These are phyloP conservation scores for Plectrocnemia conspersa DNA, from an alignment of 1,140 invertebrate species.

Conservation along the genomic window DNA sequence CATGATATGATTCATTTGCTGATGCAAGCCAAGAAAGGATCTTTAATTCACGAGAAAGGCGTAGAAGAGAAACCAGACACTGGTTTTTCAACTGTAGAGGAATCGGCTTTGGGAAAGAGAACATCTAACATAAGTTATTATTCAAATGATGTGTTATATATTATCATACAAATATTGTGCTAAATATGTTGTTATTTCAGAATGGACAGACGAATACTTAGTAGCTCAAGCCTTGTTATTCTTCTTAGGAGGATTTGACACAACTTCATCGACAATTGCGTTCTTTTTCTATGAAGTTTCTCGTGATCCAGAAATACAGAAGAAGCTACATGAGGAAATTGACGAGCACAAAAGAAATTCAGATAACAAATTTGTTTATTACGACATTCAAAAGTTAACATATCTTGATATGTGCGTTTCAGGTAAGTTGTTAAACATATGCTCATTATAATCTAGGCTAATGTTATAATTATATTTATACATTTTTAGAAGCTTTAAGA, in stretches of 20 bases:
- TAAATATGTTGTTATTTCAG: constrained; percentile 36
- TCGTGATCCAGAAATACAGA: constrained; percentile 55
- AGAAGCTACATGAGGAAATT: constrained; percentile 55
- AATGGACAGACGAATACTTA: constrained; percentile 35
- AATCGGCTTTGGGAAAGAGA: constrained; percentile 33
- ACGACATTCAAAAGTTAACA: constrained; percentile 53
- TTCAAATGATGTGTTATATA: too few relatives aligned
- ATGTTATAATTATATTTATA: too few relatives aligned
- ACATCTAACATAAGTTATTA: constrained; percentile 27
- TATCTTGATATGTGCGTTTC: constrained; percentile 62
- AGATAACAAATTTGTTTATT: constrained; percentile 47
- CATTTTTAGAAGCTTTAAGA: constrained; percentile 13
- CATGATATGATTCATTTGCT: constrained; percentile 54
- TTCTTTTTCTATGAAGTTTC: constrained; percentile 53
- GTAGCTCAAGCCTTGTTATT: constrained; percentile 37
- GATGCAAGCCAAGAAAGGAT: constrained; percentile 45
- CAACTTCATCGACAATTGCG: constrained; percentile 53
- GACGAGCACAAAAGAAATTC: constrained; percentile 41
- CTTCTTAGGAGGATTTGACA: constrained; percentile 60
- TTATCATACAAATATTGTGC: neutral
- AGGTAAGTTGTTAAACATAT: too few relatives aligned
- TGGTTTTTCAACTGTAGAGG: constrained; percentile 40
- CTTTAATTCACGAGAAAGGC: constrained; percentile 36
- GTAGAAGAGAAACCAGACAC: constrained; percentile 31
- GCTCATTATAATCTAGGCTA: too few relatives aligned